Evolutionary conservation across 2,888 invertebrate species (phyloP), one percentile per base, ranked within the genome.

Genomic region (Lasioglossum vierecki): DNA sequence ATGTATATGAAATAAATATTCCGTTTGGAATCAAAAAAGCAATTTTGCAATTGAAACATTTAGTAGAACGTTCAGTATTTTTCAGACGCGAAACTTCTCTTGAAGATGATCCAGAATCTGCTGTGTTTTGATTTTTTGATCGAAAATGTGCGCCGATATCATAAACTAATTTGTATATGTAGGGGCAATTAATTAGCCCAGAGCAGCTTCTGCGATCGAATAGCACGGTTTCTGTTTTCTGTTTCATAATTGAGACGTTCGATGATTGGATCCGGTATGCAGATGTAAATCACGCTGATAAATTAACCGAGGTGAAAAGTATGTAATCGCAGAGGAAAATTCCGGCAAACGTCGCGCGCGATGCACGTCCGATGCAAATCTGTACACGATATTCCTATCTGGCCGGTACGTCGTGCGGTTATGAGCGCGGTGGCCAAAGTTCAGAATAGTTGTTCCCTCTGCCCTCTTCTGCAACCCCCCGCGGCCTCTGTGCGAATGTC

Each of bases 301-400:
- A 57, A 57, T 57, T 57, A 57, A 11, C 57, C 57, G 70, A n/a
- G 70, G n/a, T 39, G 70, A 70, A 70, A 70, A 70, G 70, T 70
- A 70, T 41, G 39, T 11, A 39, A n/a, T 41, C 4, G 18, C 18
- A 44, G 44, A 22, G 30, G 30, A 49, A 49, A 73, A 73, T 70
- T 39, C 41, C 70, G 35, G 39, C 8, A 41, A 22, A 53, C 44
- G 73, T 9, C 49, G 73, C 76, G 49, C 76, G 75, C 78, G 41
- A 30, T 30, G 53, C 75, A 84, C 74, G 72, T 75, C 84, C 76
- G 76, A 76, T 79, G 79, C 84, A 84, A 84, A 84, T 84, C 79
- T 84, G 75, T 71, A 76, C 84, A 46, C 57, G 84, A 79, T 84
- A 75, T 79, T 84, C 79, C 76, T 84, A 79, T 84, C 78, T 70